Evolutionary conservation across 92 coral and sea anemone species (phyloP).

Genomic region (Zoanthus solanderi): DNA sequence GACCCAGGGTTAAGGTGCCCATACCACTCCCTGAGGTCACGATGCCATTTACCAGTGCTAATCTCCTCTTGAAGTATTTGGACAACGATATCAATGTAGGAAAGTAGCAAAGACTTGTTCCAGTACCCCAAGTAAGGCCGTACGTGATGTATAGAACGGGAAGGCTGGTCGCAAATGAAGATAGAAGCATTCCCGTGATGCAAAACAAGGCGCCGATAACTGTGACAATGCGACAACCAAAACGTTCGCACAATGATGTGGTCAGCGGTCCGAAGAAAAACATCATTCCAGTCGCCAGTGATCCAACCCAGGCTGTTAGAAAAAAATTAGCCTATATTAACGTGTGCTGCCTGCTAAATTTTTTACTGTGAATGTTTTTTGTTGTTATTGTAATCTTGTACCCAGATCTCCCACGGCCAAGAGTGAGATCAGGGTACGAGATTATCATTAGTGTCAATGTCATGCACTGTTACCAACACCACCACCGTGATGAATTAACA

Average conservation of each 20-base stretch:
- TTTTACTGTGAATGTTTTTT: no score
- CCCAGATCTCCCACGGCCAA: no score
- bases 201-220: conserved; percentile 77
- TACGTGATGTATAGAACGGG: conserved; percentile 80
- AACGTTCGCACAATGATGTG: conserved; percentile 87
- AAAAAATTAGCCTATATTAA: neutral
- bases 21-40: conserved; percentile 92
- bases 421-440: no score
- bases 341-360: neutral
- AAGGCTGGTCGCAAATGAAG: conserved; percentile 82
- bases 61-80: conserved; percentile 81
- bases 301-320: conserved; percentile 85
- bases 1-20: conserved; percentile 82
- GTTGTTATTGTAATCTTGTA: no score
- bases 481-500: no score
- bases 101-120: conserved; percentile 90
- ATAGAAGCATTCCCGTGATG: conserved; percentile 75
- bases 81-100: conserved; percentile 87
- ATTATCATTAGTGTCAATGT: no score
- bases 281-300: conserved; percentile 92
- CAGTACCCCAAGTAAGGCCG: conserved; percentile 88
- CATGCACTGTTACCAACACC: no score
- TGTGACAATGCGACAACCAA: conserved; percentile 87
- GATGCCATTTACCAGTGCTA: conserved; percentile 87
- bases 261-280: conserved; percentile 87